A percentile compares a stretch with the other conserved stretches of the same genome.
These are phyloP conservation scores for Struthio camelus DNA, from an alignment of 2,113 vertebrate species.

Conservation along the genomic window DNA sequence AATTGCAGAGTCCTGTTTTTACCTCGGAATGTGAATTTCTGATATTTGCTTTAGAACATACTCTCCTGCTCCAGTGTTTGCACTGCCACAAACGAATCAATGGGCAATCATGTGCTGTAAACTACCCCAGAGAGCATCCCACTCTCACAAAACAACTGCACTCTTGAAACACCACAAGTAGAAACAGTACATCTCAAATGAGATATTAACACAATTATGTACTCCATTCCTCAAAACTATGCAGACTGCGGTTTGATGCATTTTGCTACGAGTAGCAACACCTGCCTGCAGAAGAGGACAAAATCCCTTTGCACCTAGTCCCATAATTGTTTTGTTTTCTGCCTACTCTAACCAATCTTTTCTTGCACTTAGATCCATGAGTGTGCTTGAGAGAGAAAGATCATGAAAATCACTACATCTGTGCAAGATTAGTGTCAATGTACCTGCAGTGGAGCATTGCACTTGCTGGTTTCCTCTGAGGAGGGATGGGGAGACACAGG, in stretches of 20 bases:
- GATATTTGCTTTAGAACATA: neutral
- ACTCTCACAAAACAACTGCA: constrained; percentile 4
- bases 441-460: neutral
- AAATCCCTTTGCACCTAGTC: neutral
- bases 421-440: neutral
- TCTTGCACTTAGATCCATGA: neutral
- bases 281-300: neutral
- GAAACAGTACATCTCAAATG: neutral
- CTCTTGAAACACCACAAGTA: neutral
- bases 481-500: neutral
- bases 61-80: neutral
- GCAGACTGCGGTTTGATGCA: neutral
- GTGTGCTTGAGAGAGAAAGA: neutral
- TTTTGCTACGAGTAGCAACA: neutral
- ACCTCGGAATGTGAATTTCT: neutral
- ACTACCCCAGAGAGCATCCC: neutral
- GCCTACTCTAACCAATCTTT: neutral
- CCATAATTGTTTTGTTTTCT: neutral
- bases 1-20: neutral
- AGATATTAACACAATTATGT: constrained; percentile 12
- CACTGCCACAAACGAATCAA: neutral
- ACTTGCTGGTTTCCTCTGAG: neutral
- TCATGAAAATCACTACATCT: neutral
- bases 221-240: neutral
- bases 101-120: neutral